Conservation (phyloP, 2,797 vertebrate species). For the Dicrostonyx torquatus region DNA sequence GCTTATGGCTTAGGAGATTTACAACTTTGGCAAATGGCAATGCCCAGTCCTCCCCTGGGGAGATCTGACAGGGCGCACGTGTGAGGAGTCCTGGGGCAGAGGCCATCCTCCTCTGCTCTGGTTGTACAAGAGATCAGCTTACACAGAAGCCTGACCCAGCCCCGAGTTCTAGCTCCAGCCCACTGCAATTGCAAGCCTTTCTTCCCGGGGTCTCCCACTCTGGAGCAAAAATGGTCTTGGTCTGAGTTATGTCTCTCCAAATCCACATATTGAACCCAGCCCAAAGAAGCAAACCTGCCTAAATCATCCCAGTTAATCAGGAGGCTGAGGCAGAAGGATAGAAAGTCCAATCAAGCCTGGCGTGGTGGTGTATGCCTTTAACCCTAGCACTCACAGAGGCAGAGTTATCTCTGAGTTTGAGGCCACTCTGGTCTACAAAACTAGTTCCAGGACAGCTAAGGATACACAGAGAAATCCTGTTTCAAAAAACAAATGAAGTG, state of each 20-base stretch:
- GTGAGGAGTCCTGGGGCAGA: slow-evolving; percentile 6
- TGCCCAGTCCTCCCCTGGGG: slow-evolving; percentile 52
- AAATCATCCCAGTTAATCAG: background rate
- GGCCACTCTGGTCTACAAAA: background rate
- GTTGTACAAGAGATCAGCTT: background rate
- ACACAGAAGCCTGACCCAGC: fast-evolving
- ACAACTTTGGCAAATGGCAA: slow-evolving; percentile 70
- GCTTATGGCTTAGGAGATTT: slow-evolving; percentile 77
- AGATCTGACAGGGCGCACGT: slow-evolving; percentile 18
- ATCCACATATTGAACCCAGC: background rate
- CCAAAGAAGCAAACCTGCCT: background rate
- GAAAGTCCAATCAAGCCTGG: background rate
- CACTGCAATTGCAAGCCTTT: fast-evolving
- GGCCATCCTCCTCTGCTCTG: background rate
- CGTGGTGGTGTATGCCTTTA: background rate
- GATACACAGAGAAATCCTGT: background rate
- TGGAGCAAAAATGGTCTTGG: background rate
- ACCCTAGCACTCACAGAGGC: background rate
- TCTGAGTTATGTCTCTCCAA: background rate
- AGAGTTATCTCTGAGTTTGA: background rate
- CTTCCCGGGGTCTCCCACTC: background rate
- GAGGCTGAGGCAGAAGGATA: background rate
- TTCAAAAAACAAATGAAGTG: background rate
- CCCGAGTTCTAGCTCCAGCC: background rate
- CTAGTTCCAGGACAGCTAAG: background rate